phyloP scores from a whole-genome alignment of 2,113 vertebrate species.

The Lophura nycthemera region DNA sequence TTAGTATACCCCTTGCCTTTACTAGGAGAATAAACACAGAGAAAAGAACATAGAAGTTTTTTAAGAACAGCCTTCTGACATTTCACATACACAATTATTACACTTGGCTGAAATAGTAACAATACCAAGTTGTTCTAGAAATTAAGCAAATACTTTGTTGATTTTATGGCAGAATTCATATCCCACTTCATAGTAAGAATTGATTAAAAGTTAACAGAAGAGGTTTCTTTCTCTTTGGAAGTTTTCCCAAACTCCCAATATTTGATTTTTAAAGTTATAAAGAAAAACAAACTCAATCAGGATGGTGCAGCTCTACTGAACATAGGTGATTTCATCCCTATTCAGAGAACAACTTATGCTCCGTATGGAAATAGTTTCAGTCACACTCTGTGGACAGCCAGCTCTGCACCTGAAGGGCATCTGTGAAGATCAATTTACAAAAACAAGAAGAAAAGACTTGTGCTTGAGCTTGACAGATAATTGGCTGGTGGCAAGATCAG shows the following conservation, averaged over 20 bases:
- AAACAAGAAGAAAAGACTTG: not conserved
- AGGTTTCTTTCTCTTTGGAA: not conserved
- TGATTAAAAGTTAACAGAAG: not conserved
- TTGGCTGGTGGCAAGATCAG: not conserved
- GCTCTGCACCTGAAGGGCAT: not conserved
- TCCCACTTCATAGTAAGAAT: not conserved
- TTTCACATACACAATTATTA: not conserved
- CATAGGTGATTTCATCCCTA: not conserved
- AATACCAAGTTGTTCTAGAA: not conserved
- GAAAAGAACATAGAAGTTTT: not conserved
- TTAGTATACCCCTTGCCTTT: not conserved
- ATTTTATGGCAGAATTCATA: not conserved
- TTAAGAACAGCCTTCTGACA: not conserved
- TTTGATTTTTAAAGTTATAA: not conserved
- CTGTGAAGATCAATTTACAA: not conserved
- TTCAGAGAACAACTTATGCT: not conserved
- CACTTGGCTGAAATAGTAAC: not conserved
- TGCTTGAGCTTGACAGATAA: not conserved
- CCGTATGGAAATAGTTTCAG: not conserved
- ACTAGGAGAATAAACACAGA: not conserved
- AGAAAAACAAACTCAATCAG: not conserved
- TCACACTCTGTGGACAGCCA: not conserved
- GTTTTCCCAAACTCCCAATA: not conserved
- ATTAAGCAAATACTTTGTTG: not conserved
- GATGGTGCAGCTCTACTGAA: not conserved